Evolutionary conservation across 2,113 vertebrate species (phyloP), one percentile per base, ranked within the genome.

Genomic region (Plestiodon gilberti): DNA sequence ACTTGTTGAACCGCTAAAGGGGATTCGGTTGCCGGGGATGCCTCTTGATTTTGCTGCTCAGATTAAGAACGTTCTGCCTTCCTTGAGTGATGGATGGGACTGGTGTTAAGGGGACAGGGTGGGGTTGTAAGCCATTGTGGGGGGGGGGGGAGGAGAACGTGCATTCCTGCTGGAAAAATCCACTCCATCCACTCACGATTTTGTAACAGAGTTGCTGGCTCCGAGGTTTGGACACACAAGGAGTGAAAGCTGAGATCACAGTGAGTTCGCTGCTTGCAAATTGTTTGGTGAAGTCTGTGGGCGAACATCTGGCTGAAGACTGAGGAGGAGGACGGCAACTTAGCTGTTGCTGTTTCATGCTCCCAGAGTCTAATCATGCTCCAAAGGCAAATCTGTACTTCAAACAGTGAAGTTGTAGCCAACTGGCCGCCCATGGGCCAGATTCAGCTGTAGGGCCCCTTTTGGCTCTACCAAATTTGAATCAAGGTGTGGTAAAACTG

Each of bases 181-280:
- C 55, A 35, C 67, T 79, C 62, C 14, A 25, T 61, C 40, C 65
- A 71, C 55, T 73, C 57, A 52, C 52, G 9, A 40, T 81, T 81
- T 81, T 87, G 85, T 87, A 87, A 81, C 48, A 74, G 78, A 87
- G 33, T 64, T 65, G 23, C 78, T 87, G 78, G 85, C 79, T 65
- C n/a, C 13, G 28, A 74, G 78, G 38, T 81, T 87, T 75, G 85
- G 70, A 87, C 85, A 87, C 85, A 81, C 85, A 87, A 65, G 85
- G 85, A 81, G 85, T 74, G 78, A 87, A 65, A 75, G 59, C 78
- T 81, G 85, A 86, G 78, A 74, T 87, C 70, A 87, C 78, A 81
- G 70, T 38, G 61, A 75, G 73, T 87, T 81, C 33, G 78, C 67
- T 75, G 85, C 78, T 81, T 87, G 69, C 78, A 81, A 65, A 57